Base-by-base conservation (phyloP, 2,113 vertebrate species). In the Marmota flaviventris region DNA sequence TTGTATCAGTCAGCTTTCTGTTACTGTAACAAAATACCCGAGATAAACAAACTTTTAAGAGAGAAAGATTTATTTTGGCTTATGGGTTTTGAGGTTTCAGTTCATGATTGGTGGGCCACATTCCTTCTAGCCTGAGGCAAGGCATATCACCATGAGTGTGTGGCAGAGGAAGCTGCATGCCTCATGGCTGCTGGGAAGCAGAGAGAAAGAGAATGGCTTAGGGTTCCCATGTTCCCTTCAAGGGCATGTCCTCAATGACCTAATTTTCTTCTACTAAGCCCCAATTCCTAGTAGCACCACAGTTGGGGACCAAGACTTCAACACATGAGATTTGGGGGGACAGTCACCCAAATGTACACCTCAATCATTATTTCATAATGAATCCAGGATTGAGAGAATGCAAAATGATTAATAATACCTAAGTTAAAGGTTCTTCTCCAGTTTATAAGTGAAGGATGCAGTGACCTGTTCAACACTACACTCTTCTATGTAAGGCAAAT, bases 401-500 rank as follows among this genome's bases (percentile, higher is more conserved):
- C 42, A 96, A 90, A 91, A 18, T 84, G 88, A 85, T 20, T 67
- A 72, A 63, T 12, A 12, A 56, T 72, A 65, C 32, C 6, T 2
- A 69, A 87, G 37, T 85, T 58, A 39, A 89, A 85, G n/a, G 9
- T n/a, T 82, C 61, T 95, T 70, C 34, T 89, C 61, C 13, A 37
- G 75, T 88, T 91, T 89, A 7, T 79, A 95, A 58, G 34, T 89
- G 42, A 76, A 37, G 16, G 56, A 86, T 78, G 29, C 61, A 77
- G 32, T 39, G n/a, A 37, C 24, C 32, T 34, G 32, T 37, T 42
- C 37, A 42, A 94, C 2, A 63, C 14, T 29, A 81, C 29, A 14
- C 4, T 82, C 65, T 82, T 79, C 83, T 56, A 96, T 91, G 95
- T 94, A 96, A 86, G 95, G 97, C 95, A 97, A 89, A 93, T 96